Percentiles rank a stretch among this genome's conserved stretches.
Conservation (phyloP, 2,888 invertebrate species). For the Blastobasis adustella region DNA sequence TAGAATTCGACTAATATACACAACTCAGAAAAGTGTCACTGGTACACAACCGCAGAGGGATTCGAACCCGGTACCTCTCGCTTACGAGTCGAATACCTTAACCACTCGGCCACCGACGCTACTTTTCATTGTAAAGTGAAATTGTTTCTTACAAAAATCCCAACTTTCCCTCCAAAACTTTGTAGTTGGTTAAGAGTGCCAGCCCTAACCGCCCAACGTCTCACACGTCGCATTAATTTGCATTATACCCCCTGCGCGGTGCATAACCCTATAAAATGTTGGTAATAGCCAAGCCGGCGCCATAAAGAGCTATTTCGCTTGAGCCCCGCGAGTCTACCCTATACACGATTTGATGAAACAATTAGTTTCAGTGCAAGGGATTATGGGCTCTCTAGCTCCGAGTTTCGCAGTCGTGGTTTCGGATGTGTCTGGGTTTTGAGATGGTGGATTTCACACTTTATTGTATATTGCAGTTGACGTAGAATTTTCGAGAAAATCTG, state of each 20-base stretch:
- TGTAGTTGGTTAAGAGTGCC: slow-evolving; percentile 13
- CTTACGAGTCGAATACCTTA: no score
- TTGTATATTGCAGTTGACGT: no score
- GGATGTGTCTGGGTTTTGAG: no score
- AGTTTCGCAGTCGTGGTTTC: neutral
- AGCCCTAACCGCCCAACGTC: slow-evolving; percentile 43
- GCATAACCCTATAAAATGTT: slow-evolving; percentile 65
- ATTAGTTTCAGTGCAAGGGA: slow-evolving; percentile 37
- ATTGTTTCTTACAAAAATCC: no score
- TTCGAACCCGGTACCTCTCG: no score
- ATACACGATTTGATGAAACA: slow-evolving; percentile 47
- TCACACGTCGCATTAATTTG: slow-evolving; percentile 61
- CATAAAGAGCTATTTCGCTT: slow-evolving; percentile 51
- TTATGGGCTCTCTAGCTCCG: slow-evolving; percentile 27
- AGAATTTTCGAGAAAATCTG: no score
- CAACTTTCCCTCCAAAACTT: neutral
- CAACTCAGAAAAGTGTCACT: no score
- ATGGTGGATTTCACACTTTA: no score
- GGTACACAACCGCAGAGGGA: no score
- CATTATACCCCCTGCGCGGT: slow-evolving; percentile 52
- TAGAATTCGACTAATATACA: no score
- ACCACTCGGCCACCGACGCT: no score
- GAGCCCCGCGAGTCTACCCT: slow-evolving; percentile 33
- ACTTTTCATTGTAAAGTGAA: no score
- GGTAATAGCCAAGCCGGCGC: slow-evolving; percentile 56